Percentiles rank a stretch among this genome's conserved stretches.
These are phyloP conservation scores for Dryococelus australis DNA, from an alignment of 2,888 invertebrate genomes.

Conservation along the genomic window DNA sequence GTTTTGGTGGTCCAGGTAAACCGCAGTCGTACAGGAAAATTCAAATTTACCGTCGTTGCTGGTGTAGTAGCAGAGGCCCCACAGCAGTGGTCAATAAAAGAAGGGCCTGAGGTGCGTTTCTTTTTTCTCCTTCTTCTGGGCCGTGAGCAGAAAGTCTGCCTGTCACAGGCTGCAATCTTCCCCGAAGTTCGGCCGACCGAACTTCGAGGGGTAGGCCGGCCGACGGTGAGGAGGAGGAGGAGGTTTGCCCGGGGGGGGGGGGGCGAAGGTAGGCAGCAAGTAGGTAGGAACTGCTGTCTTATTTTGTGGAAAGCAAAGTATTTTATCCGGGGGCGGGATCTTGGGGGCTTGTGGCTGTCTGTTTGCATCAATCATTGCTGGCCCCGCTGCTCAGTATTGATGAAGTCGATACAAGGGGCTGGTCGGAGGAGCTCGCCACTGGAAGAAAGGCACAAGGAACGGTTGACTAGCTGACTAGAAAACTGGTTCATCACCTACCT, in stretches of 20 bases:
- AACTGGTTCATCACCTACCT: too few relatives aligned
- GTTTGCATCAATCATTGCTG: constrained; percentile 23
- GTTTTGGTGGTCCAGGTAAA: too few relatives aligned
- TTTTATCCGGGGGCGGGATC: constrained; percentile 21
- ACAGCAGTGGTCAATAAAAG: too few relatives aligned
- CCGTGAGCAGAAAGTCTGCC: background rate
- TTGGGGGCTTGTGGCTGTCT: constrained; percentile 19
- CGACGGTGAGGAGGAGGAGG: too few relatives aligned
- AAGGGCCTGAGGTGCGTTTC: too few relatives aligned
- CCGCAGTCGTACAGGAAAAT: too few relatives aligned
- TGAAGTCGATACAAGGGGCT: constrained; percentile 32
- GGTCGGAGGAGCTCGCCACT: background rate
- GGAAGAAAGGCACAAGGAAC: background rate
- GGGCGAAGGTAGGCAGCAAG: background rate
- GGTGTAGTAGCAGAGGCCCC: too few relatives aligned
- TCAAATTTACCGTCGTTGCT: too few relatives aligned
- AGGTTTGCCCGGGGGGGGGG: background rate
- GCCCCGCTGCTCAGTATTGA: constrained; percentile 35
- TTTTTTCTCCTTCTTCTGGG: background rate
- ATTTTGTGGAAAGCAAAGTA: constrained; percentile 29
- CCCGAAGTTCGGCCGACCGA: too few relatives aligned
- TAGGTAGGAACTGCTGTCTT: background rate
- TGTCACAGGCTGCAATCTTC: background rate
- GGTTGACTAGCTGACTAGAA: too few relatives aligned
- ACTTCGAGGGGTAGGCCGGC: too few relatives aligned